Evolutionary conservation across 35 echinoderm and acorn worm genomes (phyloP), one percentile per base, ranked within the genome.

Genomic region (Ophiothrix spiculata): DNA sequence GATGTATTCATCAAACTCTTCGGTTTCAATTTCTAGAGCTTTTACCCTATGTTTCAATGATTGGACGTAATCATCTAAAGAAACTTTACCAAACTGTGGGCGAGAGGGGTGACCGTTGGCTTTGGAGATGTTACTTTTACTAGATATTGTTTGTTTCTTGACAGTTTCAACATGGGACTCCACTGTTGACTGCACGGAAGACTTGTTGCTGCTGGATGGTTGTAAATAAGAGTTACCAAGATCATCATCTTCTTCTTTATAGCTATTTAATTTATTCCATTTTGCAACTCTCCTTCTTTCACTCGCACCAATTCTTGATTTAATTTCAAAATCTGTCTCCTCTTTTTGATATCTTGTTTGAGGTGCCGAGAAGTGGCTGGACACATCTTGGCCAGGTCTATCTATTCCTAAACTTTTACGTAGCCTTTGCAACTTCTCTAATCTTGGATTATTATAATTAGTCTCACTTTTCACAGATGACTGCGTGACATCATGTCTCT

Each of bases 261-360:
- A 69, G 25, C 60, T 69, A 28, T 69, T 69, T 4, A 69, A 69
- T 69, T 69, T 69, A n/a, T 69, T 69, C 60, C 60, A 69, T n/a
- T 25, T 69, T 54, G 45, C 45, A 54, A 54, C 21, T 69, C 60
- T 69, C 29, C 60, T n/a, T 2, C 60, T 69, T n/a, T 28, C 25
- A 2, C 1, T 12, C 17, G 8, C 60, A 69, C 60, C 25, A n/a
- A 69, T 4, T 69, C 60, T 69, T 10, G 60, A 69, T 69, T 69
- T 69, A 2, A 69, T 69, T n/a, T 69, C 60, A 69, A 69, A 69
- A 4, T 25, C 60, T 15, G 60, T 2, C 60, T 6, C 4, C 8
- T n/a, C 60, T 25, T 10, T 10, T 4, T 15, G 3, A 69, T n/a
- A 4, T 12, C 60, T 28, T 25, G 17, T n/a, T 69, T 15, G 1